Evolutionary conservation across 2,888 invertebrate species (phyloP).

Genomic region (Sarcophaga variegata): DNA sequence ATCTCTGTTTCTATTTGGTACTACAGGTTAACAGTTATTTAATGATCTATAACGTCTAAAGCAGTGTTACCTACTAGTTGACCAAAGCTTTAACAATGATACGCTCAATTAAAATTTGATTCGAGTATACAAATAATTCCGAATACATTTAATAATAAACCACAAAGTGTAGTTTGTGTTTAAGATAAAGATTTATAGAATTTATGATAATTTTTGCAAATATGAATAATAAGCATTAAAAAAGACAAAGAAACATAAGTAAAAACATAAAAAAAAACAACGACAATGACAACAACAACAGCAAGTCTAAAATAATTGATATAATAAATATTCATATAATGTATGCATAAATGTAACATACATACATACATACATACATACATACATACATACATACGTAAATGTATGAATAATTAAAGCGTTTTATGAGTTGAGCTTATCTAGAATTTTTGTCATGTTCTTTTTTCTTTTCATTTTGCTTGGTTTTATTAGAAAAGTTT

Average conservation of each 20-base stretch:
- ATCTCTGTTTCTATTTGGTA: too few species aligned
- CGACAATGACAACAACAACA: conserved; percentile 10
- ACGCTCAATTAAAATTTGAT: too few species aligned
- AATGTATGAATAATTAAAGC: conserved; percentile 62
- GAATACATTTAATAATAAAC: conserved; percentile 28
- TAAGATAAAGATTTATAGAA: conserved; percentile 48
- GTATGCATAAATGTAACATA: background rate
- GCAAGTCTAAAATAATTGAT: background rate
- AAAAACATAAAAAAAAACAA: background rate
- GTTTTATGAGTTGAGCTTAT: conserved; percentile 59
- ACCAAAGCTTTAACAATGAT: too few species aligned
- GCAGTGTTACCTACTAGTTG: background rate
- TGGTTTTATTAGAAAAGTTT: conserved; percentile 7
- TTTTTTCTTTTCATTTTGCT: background rate
- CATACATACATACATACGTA: background rate
- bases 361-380: background rate
- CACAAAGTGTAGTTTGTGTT: background rate
- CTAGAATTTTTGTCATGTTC: conserved; percentile 50
- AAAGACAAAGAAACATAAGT: conserved; percentile 20
- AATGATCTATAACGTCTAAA: background rate
- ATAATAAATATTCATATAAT: background rate
- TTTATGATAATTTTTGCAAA: conserved; percentile 55
- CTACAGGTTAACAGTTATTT: too few species aligned
- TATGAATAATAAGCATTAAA: conserved; percentile 15
- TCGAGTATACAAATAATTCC: too few species aligned